Evolutionary conservation across 2,113 vertebrate species (phyloP), one percentile per base, ranked within the genome.

Genomic region (Bambusicola thoracicus): DNA sequence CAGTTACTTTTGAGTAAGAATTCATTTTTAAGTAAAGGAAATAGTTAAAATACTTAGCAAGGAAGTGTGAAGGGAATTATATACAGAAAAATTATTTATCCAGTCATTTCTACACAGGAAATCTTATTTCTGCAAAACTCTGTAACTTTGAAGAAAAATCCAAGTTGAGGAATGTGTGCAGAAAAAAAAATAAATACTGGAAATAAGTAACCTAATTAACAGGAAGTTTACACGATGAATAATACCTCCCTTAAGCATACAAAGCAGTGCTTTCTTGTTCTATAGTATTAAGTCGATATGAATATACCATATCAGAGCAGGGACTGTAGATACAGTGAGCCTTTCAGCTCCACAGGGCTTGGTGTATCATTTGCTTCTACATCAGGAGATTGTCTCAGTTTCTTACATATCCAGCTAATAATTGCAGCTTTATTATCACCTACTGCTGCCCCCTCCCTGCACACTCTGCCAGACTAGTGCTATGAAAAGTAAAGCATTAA

Each of bases 301-400:
- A 73, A 48, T 6, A 61, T 55, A 48, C 5, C 40, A 43, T 55
- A 67, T 2, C 44, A 55, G 66, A 53, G 66, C 67, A 88, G 46
- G 40, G 30, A 40, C 43, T 30, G 17, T 0, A 40, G 49, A 12
- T 40, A 63, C 1, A 29, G 25, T 1, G 5, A 61, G 46, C 53
- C 32, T 46, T 59, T 72, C 59, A 36, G n/a, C 40, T 65, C 34
- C 12, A 15, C 20, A 43, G 69, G 55, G 49, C 62, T 58, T 15
- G 20, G 27, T 48, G 55, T 20, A 34, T 5, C 13, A 29, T 62
- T n/a, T 56, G 30, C 21, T 49, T 13, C 22, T 12, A 13, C 24
- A 10, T 9, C 24, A 11, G 11, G 21, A 29, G 46, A 24, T 0
- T 4, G 24, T 20, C 27, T 59, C 10, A 2, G 27, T 11, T 21